A percentile compares a stretch with the other conserved stretches of the same genome.
These are phyloP conservation scores for Mustela lutreola DNA, from an alignment of 2,113 vertebrate species.

Conservation along the genomic window DNA sequence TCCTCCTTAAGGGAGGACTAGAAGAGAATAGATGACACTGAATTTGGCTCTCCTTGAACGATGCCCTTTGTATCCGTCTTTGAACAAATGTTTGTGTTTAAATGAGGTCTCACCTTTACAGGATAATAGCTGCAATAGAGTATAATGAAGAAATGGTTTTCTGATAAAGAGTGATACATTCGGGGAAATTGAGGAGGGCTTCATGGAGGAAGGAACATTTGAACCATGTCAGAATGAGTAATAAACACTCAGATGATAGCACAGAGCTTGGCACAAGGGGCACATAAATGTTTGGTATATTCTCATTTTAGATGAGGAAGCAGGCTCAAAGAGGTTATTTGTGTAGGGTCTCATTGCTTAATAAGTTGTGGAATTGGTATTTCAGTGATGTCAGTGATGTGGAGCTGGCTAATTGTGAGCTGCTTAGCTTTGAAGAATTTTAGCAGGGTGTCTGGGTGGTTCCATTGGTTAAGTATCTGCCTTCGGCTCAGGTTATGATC, in stretches of 20 bases:
- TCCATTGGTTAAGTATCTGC: too few relatives aligned
- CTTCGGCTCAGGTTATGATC: too few relatives aligned
- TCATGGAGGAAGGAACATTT: slow-evolving; percentile 17
- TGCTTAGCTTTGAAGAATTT: slow-evolving; percentile 47
- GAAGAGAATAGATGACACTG: not conserved
- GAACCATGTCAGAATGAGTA: slow-evolving; percentile 13
- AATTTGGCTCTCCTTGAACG: slow-evolving; percentile 30
- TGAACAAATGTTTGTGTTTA: slow-evolving; percentile 14
- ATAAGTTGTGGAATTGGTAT: not conserved
- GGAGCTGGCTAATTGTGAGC: not conserved
- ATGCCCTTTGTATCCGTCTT: not conserved
- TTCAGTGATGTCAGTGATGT: not conserved
- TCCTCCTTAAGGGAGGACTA: not conserved
- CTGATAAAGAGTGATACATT: slow-evolving; percentile 37
- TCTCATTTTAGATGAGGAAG: slow-evolving; percentile 32
- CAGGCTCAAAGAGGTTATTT: not conserved
- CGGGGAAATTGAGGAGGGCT: slow-evolving; percentile 31
- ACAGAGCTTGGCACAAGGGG: not conserved
- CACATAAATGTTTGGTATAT: slow-evolving; percentile 16
- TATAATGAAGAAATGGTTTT: slow-evolving; percentile 12
- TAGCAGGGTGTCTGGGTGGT: not conserved
- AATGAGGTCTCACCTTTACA: not conserved
- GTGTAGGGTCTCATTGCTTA: not conserved
- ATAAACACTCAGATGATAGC: not conserved
- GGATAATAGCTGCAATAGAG: not conserved